These are phyloP conservation scores for Oscheius sp. DNA, from an alignment of 2,888 invertebrate genomes.

Conservation along the genomic window DNA sequence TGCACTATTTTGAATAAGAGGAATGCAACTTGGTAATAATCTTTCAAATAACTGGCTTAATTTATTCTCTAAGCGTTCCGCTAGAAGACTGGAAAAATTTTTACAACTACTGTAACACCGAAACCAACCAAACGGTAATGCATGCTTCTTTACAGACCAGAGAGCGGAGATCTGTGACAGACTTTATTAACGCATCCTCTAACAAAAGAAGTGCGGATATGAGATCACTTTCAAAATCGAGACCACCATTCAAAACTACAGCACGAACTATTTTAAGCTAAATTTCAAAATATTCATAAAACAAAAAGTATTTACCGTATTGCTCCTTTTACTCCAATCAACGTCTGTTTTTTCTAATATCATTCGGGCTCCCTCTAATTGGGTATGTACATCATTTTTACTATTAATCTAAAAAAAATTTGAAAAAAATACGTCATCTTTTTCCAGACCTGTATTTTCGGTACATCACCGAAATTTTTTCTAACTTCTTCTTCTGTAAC, in stretches of 20 bases:
- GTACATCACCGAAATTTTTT: slow-evolving; percentile 45
- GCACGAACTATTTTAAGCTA: slow-evolving; percentile 42
- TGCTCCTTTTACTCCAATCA: slow-evolving; percentile 95
- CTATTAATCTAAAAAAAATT: slow-evolving; percentile 17
- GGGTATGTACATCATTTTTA: slow-evolving; percentile 3
- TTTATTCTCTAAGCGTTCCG: slow-evolving; percentile 85
- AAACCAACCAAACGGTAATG: slow-evolving; percentile 85
- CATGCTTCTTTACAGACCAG: slow-evolving; percentile 95
- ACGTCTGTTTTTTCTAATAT: slow-evolving; percentile 79
- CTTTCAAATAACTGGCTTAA: slow-evolving; percentile 88
- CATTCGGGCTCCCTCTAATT: slow-evolving; percentile 18
- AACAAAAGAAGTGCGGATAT: slow-evolving; percentile 80
- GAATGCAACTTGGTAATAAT: slow-evolving; percentile 86
- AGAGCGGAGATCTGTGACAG: slow-evolving; percentile 89
- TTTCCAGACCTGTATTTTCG: slow-evolving; percentile 40
- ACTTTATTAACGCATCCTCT: slow-evolving; percentile 84
- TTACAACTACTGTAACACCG: not conserved
- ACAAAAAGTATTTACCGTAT: slow-evolving; percentile 79
- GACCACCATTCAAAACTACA: slow-evolving; percentile 36
- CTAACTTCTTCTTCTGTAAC: slow-evolving; percentile 50
- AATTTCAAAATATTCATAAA: not conserved
- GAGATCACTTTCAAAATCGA: slow-evolving; percentile 39
- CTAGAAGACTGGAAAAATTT: slow-evolving; percentile 79
- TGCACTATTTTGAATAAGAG: slow-evolving; percentile 92
- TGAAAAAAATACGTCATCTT: too few species aligned